These are phyloP conservation scores for Sarcophaga variegata DNA, from an alignment of 2,888 invertebrate genomes.

Conservation along the genomic window DNA sequence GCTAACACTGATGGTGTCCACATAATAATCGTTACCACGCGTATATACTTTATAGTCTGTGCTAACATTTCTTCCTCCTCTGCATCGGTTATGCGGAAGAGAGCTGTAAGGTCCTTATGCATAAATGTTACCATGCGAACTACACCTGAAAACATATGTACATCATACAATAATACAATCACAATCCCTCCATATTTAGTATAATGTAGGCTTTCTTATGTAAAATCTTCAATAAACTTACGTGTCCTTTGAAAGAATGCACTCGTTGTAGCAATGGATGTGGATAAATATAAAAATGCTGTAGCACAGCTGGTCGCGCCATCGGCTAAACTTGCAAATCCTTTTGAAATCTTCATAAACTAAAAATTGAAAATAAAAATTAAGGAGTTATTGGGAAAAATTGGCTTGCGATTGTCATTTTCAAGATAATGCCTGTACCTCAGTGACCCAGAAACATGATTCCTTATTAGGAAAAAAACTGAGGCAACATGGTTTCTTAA, in stretches of 20 bases:
- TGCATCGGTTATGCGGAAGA: slow-evolving; percentile 71
- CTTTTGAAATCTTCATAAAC: slow-evolving; percentile 64
- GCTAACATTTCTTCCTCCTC: slow-evolving; percentile 71
- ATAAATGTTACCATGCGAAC: slow-evolving; percentile 71
- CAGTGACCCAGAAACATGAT: no score
- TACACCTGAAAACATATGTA: slow-evolving; percentile 68
- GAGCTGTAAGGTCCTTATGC: slow-evolving; percentile 71
- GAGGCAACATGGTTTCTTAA: no score
- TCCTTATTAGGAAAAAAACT: no score
- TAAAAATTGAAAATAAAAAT: background rate
- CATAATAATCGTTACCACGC: slow-evolving; percentile 70
- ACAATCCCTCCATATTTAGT: no score
- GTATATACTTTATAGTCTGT: slow-evolving; percentile 71
- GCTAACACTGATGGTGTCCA: slow-evolving; percentile 74
- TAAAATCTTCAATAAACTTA: slow-evolving; percentile 63
- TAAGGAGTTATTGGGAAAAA: no score
- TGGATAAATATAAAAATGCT: slow-evolving; percentile 73
- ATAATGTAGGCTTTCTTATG: no score
- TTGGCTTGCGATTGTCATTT: no score
- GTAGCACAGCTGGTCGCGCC: slow-evolving; percentile 75
- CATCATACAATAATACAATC: background rate
- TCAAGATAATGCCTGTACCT: no score
- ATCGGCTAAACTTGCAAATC: slow-evolving; percentile 71
- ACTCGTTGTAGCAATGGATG: slow-evolving; percentile 74
- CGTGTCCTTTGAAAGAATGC: slow-evolving; percentile 73